Conservation (phyloP, 2,797 vertebrate species). For the Stomatorhinus walkeri region DNA sequence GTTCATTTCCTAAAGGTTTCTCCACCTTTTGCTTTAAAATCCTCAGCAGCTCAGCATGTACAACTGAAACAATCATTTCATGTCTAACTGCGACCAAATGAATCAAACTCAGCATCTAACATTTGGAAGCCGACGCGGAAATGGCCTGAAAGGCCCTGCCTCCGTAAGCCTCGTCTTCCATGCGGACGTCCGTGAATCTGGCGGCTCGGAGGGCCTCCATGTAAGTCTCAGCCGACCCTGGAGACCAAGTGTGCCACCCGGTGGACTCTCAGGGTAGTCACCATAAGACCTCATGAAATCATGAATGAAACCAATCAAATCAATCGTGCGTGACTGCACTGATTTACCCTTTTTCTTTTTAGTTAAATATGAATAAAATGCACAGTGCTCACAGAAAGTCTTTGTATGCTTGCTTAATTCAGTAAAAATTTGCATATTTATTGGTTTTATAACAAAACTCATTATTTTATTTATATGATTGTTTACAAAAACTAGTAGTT, state of each 20-base stretch:
- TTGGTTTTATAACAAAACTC: neutral
- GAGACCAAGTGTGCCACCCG: slow-evolving; percentile 27
- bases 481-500: no score
- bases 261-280: slow-evolving; percentile 47
- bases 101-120: slow-evolving; percentile 8
- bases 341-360: neutral
- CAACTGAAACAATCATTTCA: neutral
- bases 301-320: neutral
- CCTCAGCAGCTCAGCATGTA: neutral
- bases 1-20: neutral
- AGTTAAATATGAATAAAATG: neutral
- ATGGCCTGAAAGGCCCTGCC: slow-evolving; percentile 50
- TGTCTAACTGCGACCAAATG: neutral
- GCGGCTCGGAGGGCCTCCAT: slow-evolving; percentile 51
- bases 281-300: slow-evolving; percentile 52
- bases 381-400: neutral
- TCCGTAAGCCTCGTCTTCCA: slow-evolving; percentile 46
- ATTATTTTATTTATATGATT: no score
- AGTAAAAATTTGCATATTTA: neutral
- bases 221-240: slow-evolving; percentile 44
- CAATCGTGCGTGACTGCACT: neutral
- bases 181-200: slow-evolving; percentile 53
- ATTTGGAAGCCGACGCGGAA: slow-evolving; percentile 53
- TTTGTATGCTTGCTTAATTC: neutral
- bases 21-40: neutral